Percentiles rank a stretch among this genome's conserved stretches.
These are phyloP conservation scores for Cephus spinipes DNA, from an alignment of 2,888 invertebrate genomes.

Conservation along the genomic window DNA sequence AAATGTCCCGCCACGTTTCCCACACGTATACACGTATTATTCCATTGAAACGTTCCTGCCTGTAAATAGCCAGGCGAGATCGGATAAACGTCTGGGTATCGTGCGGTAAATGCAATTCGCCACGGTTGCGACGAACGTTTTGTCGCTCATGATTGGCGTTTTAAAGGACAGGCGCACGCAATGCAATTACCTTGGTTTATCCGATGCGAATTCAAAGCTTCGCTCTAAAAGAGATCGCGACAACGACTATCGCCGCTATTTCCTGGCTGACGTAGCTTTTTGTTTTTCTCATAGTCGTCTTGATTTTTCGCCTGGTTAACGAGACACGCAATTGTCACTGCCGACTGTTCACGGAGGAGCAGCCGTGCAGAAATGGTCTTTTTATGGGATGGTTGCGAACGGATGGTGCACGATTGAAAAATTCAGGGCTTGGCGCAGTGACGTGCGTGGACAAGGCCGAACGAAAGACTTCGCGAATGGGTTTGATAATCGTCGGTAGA, in stretches of 20 bases:
- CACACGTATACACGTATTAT: not conserved
- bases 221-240: not conserved
- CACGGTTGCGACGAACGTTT: conserved; percentile 61
- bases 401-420: not conserved
- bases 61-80: not conserved
- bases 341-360: not conserved
- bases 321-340: not conserved
- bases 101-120: conserved; percentile 49
- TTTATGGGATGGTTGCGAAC: not conserved
- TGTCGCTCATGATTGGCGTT: conserved; percentile 65
- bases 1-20: not conserved
- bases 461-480: not conserved
- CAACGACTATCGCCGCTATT: not conserved
- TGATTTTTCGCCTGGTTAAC: not conserved
- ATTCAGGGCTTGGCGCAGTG: not conserved
- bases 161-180: conserved; percentile 65
- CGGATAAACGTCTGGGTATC: conserved; percentile 24
- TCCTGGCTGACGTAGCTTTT: not conserved
- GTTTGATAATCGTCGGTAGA: not conserved
- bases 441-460: not conserved
- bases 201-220: not conserved
- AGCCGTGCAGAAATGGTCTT: not conserved
- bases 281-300: not conserved
- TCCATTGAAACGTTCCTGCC: not conserved
- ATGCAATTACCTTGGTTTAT: conserved; percentile 63